phyloP scores from a whole-genome alignment of 2,888 invertebrate species.

The Temnothorax rugatulus region DNA sequence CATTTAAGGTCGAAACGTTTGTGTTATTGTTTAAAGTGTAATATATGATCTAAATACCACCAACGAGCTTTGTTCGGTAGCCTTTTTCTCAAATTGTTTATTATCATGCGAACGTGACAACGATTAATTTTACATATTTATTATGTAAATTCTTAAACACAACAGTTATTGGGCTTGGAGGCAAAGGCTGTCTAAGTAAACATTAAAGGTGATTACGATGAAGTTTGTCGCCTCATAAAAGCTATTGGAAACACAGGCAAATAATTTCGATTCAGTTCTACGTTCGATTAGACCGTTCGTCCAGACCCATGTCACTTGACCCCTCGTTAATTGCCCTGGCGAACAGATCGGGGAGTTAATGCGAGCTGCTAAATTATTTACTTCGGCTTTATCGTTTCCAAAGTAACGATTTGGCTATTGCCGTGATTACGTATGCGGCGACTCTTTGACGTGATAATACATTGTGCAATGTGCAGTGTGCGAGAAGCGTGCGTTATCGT shows the following conservation, averaged over 20 bases:
- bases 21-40: no score
- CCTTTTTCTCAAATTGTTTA: no score
- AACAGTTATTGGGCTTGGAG: slow-evolving; percentile 47
- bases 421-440: neutral
- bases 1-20: no score
- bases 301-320: slow-evolving; percentile 6
- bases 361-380: slow-evolving; percentile 53
- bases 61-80: no score
- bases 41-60: no score
- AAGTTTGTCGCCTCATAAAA: slow-evolving; percentile 51
- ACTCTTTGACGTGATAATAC: slow-evolving; percentile 26
- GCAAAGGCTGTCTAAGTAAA: slow-evolving; percentile 46
- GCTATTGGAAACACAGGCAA: slow-evolving; percentile 37
- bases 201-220: slow-evolving; percentile 45
- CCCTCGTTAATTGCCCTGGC: slow-evolving; percentile 48
- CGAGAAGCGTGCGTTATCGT: slow-evolving; percentile 34
- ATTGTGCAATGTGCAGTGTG: neutral
- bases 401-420: slow-evolving; percentile 39
- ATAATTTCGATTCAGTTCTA: slow-evolving; percentile 53
- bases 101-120: no score
- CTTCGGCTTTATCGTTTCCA: slow-evolving; percentile 51
- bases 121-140: slow-evolving; percentile 4
- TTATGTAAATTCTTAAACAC: slow-evolving; percentile 52
- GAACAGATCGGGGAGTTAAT: slow-evolving; percentile 36
- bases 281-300: slow-evolving; percentile 44